These are phyloP conservation scores for Philopotamus ludificatus DNA, from an alignment of 1,140 invertebrate species.

Conservation along the genomic window DNA sequence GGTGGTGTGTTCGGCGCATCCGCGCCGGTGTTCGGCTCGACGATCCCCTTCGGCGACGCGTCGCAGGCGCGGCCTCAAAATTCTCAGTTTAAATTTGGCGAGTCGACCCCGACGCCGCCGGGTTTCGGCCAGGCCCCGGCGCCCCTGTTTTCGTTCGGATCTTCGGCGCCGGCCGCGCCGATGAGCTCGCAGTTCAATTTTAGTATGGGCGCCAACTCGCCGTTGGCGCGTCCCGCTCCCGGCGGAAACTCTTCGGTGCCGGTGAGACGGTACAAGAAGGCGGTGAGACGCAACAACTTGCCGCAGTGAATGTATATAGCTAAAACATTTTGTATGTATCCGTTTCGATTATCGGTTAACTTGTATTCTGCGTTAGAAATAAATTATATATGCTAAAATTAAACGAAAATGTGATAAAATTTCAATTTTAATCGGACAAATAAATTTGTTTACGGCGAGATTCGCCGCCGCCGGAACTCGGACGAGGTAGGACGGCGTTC, in stretches of 20 bases:
- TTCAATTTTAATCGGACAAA: neutral
- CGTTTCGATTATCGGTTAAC: neutral
- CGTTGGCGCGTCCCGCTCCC: conserved; percentile 12
- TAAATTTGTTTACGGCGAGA: neutral
- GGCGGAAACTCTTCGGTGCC: conserved; percentile 17
- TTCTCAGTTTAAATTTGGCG: conserved; percentile 33
- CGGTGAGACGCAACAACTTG: conserved; percentile 33
- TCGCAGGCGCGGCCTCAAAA: conserved; percentile 17
- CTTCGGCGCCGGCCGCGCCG: conserved; percentile 8
- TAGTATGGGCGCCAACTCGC: conserved; percentile 33
- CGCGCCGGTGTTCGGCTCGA: conserved; percentile 31
- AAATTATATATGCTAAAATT: neutral
- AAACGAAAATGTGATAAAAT: neutral
- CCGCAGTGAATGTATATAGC: too few relatives aligned
- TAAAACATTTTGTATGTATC: conserved; percentile 20
- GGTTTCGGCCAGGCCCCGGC: conserved; percentile 2
- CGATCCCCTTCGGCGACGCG: conserved; percentile 34
- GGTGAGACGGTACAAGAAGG: conserved; percentile 33
- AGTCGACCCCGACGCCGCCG: neutral
- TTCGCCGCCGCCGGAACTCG: too few relatives aligned
- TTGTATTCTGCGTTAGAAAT: conserved; percentile 10
- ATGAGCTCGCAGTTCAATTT: conserved; percentile 34
- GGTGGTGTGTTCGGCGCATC: conserved; percentile 21
- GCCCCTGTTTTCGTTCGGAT: conserved; percentile 34
- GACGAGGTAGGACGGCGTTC: too few relatives aligned